Evolutionary conservation across 2,888 invertebrate genomes (phyloP).

Genomic region (Catocala nupta): DNA sequence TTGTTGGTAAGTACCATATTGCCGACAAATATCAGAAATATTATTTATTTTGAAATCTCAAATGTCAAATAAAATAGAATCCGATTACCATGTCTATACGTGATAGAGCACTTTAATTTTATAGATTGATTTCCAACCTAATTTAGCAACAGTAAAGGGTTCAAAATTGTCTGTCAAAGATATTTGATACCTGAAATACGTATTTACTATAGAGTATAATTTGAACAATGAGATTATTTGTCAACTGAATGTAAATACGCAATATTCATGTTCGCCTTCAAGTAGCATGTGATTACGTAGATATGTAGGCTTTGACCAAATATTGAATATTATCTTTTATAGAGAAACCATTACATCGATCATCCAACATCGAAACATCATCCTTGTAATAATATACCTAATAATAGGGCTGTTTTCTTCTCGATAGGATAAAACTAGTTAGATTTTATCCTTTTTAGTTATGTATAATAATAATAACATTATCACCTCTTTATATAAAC

Average conservation of each 20-base stretch:
- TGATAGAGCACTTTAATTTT: conserved; percentile 1
- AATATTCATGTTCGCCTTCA: conserved; percentile 20
- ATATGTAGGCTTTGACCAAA: conserved; percentile 20
- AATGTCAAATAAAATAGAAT: conserved; percentile 44
- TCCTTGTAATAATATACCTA: background rate
- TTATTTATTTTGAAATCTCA: conserved; percentile 42
- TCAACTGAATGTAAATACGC: conserved; percentile 35
- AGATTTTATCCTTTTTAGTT: too few species aligned
- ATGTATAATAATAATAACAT: too few species aligned
- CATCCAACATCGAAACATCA: conserved; percentile 24
- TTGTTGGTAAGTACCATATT: too few species aligned
- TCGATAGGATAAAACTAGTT: background rate
- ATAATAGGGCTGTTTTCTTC: background rate
- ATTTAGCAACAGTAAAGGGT: background rate
- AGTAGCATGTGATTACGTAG: conserved; percentile 36
- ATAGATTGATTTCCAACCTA: background rate
- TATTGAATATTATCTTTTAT: conserved; percentile 42
- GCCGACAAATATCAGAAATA: conserved; percentile 8
- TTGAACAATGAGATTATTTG: conserved; percentile 40
- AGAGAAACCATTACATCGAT: conserved; percentile 24
- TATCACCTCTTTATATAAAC: too few species aligned
- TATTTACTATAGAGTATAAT: conserved; percentile 16
- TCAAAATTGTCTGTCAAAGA: conserved; percentile 4
- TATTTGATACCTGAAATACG: conserved; percentile 1
- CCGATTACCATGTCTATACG: conserved; percentile 26